These are phyloP conservation scores for Mormyrops attenuatus DNA, from an alignment of 2,797 vertebrate genomes.

Conservation along the genomic window DNA sequence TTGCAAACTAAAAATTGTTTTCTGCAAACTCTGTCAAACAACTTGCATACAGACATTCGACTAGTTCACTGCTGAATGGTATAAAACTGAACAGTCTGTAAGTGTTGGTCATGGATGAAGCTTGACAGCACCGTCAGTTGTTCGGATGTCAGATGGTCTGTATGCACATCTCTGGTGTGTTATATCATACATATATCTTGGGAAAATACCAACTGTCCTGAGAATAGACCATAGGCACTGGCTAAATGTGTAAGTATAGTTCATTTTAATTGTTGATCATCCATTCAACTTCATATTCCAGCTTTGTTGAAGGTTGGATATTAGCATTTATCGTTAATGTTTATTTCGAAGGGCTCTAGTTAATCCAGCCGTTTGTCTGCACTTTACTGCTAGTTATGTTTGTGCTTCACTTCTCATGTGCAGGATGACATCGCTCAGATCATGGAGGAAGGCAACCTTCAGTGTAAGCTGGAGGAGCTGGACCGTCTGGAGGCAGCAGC, in stretches of 20 bases:
- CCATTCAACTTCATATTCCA: background rate
- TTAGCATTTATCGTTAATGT: background rate
- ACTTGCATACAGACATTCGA: background rate
- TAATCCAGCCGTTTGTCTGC: background rate
- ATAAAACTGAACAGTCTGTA: background rate
- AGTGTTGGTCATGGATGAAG: background rate
- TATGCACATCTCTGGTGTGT: background rate
- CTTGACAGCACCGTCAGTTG: background rate
- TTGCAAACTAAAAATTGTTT: background rate
- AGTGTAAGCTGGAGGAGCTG: conserved; percentile 70
- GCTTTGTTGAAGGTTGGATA: background rate
- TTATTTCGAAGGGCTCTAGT: background rate
- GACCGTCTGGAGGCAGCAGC: conserved; percentile 71
- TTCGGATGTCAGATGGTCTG: background rate
- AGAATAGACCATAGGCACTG: background rate
- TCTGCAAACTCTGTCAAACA: background rate
- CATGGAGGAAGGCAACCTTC: conserved; percentile 76
- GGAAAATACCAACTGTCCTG: background rate
- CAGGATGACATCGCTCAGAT: conserved; percentile 80
- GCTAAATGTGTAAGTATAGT: background rate
- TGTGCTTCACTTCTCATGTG: background rate
- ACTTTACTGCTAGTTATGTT: background rate
- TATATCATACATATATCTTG: background rate
- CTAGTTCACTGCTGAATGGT: background rate
- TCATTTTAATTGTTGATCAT: background rate